Base-by-base conservation (phyloP, 1,140 invertebrate genomes). In the Marisa cornuarietis region DNA sequence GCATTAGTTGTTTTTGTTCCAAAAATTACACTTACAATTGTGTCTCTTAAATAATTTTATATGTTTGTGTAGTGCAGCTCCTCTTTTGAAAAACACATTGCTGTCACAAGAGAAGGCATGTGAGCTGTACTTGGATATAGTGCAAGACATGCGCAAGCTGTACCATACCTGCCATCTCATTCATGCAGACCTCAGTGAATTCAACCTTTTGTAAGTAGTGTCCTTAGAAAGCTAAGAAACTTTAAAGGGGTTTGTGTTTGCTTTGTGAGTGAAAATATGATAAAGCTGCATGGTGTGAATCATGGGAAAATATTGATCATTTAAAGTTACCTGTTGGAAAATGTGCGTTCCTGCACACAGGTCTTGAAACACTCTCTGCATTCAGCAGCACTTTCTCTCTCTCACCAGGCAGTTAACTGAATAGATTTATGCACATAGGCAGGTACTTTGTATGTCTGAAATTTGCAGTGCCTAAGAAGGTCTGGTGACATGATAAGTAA, bases 151-250 rank as follows among this genome's bases (percentile, higher is more conserved):
- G 94, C 96, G 98, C 94, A 95, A 93, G 83, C 93, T 99, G 87
- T 99, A 97, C 87, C 96, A 98, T 83, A 94, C 96, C 85, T 98
- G 97, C 88, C 95, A 94, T 90, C 93, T 99, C 22, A 97, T 99
- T 20, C 98, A 99, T 92, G 98, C 97, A 14, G 98, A 99, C 93
- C 93, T 99, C 24, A 98, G 97, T 66, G 98, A 99, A 92, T 99
- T 97, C 87, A 99, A 99, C 92, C 93, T 99, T 69, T 87, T 99
- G 72, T 96, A 89, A 91, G 90, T 91, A 8, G n/a, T 63, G 6
- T 49, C 13, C 9, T 58, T 9, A 4, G 54, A n/a, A n/a, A n/a
- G n/a, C n/a, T n/a, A n/a, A n/a, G 1, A 58, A 14, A 14, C 16
- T 58, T 6, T 3, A 58, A 58, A 2, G 11, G 11, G 9, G 4